phyloP scores from a whole-genome alignment of 2,888 invertebrate genomes.

The Alsophila aescularia region DNA sequence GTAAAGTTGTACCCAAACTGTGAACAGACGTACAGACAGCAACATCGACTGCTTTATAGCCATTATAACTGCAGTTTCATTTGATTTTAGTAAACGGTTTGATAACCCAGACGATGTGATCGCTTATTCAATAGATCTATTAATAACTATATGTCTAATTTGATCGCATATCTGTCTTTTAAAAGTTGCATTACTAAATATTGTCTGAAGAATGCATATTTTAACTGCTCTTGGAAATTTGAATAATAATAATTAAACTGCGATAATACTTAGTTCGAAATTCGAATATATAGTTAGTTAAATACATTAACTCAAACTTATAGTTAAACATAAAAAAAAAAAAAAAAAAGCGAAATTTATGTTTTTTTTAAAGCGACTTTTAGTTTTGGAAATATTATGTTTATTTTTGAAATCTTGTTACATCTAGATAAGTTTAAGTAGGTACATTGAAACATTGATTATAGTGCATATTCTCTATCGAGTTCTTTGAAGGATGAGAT shows the following conservation, averaged over 20 bases:
- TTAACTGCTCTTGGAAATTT: background rate
- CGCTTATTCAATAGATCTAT: constrained; percentile 9
- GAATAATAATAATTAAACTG: constrained; percentile 3
- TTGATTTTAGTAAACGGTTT: background rate
- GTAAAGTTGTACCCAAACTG: constrained; percentile 41
- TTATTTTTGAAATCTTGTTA: no score
- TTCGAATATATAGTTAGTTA: no score
- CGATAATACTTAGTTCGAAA: no score
- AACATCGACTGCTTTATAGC: constrained; percentile 22
- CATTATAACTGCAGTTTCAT: constrained; percentile 8
- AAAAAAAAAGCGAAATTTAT: no score
- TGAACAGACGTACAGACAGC: constrained; percentile 50
- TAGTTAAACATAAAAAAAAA: no score
- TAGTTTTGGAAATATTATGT: no score
- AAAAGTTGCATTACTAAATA: constrained; percentile 18
- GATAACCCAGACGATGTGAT: constrained; percentile 5
- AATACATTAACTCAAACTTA: no score
- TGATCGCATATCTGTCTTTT: constrained; percentile 10
- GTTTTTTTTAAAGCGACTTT: no score
- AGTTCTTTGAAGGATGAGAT: no score
- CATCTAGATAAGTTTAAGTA: no score
- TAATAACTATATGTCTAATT: constrained; percentile 14
- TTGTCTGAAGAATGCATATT: constrained; percentile 1
- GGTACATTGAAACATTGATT: no score
- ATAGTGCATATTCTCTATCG: no score